These are phyloP conservation scores for Trisateles emortualis DNA, from an alignment of 2,888 invertebrate genomes.

Conservation along the genomic window DNA sequence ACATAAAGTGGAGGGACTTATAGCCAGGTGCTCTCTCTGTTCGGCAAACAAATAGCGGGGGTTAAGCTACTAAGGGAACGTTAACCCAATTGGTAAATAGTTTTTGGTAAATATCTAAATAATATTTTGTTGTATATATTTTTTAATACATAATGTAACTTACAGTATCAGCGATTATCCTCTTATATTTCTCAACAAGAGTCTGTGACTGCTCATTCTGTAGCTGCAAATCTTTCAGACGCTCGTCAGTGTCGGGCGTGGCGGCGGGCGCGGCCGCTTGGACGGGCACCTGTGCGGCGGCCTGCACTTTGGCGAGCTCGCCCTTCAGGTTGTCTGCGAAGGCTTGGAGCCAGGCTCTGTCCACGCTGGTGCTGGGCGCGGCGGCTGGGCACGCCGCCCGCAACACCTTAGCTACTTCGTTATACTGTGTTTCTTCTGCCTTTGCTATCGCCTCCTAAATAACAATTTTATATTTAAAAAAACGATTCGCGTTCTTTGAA, in stretches of 20 bases:
- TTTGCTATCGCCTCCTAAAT: constrained; percentile 74
- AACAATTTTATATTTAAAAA: background rate
- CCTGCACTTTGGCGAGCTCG: constrained; percentile 50
- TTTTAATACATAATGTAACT: constrained; percentile 59
- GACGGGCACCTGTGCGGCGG: background rate
- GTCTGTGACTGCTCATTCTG: constrained; percentile 89
- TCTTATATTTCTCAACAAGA: constrained; percentile 90
- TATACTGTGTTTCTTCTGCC: constrained; percentile 89
- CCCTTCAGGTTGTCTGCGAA: constrained; percentile 71
- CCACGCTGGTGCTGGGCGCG: constrained; percentile 56
- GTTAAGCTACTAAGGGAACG: too few relatives aligned
- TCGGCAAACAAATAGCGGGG: too few relatives aligned
- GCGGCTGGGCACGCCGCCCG: constrained; percentile 65
- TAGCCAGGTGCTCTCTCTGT: too few relatives aligned
- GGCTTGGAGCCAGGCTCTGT: constrained; percentile 64
- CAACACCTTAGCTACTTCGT: constrained; percentile 79
- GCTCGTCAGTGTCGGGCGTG: constrained; percentile 49
- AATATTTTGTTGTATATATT: too few relatives aligned
- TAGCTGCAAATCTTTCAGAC: constrained; percentile 81
- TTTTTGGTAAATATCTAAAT: too few relatives aligned
- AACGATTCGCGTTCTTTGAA: background rate
- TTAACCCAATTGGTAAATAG: too few relatives aligned
- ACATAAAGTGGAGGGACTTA: too few relatives aligned
- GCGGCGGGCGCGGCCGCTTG: background rate
- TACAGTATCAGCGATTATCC: constrained; percentile 92